These are phyloP conservation scores for Azorinus chamasolen DNA, from an alignment of 2,888 invertebrate genomes.

Conservation along the genomic window DNA sequence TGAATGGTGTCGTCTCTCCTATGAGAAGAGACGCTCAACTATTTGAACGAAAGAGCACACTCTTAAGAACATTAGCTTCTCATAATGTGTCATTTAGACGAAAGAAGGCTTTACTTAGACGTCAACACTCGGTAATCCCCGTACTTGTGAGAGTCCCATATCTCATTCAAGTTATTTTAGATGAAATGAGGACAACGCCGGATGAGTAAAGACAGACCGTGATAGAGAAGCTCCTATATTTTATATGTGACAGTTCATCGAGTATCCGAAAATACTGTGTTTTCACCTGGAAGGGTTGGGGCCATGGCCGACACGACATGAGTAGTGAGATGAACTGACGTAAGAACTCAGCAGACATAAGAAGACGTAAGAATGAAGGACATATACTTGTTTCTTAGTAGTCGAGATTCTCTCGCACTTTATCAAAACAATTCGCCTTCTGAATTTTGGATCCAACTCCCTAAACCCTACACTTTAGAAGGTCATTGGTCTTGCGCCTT, in stretches of 20 bases:
- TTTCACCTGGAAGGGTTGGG: no score
- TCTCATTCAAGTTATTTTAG: slow-evolving; percentile 5
- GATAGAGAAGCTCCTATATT: background rate
- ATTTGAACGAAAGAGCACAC: slow-evolving; percentile 10
- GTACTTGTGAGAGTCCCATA: slow-evolving; percentile 7
- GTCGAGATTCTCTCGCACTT: slow-evolving; percentile 22
- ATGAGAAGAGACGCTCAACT: slow-evolving; percentile 16
- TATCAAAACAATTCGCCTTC: slow-evolving; percentile 24
- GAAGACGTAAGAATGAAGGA: slow-evolving; percentile 16
- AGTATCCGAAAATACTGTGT: no score
- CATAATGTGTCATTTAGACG: slow-evolving; percentile 2
- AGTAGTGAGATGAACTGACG: no score
- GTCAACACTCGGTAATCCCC: slow-evolving; percentile 7
- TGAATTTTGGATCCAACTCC: slow-evolving; percentile 39
- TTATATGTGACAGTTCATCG: no score
- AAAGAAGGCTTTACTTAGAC: slow-evolving; percentile 13
- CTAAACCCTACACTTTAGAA: slow-evolving; percentile 26
- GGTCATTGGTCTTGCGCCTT: slow-evolving; percentile 31
- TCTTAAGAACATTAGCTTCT: slow-evolving; percentile 17
- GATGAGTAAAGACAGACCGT: background rate
- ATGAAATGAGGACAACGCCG: slow-evolving; percentile 5
- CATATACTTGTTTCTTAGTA: slow-evolving; percentile 17
- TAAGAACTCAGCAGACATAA: background rate
- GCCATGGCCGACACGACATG: no score
- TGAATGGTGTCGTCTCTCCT: slow-evolving; percentile 21